Evolutionary conservation across 64 coral and sea anemone species (phyloP).

Genomic region (Hydrozoanthus tunicans): DNA sequence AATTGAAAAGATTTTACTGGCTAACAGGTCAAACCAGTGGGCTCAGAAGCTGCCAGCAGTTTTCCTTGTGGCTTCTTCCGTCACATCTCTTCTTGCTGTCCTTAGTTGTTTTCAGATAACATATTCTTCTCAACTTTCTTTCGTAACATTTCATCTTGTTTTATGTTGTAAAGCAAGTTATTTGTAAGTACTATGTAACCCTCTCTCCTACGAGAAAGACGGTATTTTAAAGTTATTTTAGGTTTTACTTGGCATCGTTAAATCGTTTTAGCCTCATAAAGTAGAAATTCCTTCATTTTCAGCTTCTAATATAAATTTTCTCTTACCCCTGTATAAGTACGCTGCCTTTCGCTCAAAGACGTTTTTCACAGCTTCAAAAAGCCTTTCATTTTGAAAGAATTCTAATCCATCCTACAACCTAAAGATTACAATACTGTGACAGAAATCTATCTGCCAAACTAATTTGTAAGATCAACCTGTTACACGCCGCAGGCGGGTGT

Average conservation of each 20-base stretch:
- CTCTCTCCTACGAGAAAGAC: background rate
- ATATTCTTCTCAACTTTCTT: background rate
- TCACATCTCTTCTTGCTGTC: background rate
- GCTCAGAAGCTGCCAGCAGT: background rate
- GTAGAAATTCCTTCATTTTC: background rate
- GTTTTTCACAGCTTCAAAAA: background rate
- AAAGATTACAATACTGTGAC: background rate
- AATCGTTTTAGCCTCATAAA: background rate
- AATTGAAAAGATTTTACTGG: background rate
- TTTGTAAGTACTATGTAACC: background rate
- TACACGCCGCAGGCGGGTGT: constrained; percentile 1
- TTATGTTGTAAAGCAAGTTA: background rate
- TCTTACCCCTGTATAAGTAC: background rate
- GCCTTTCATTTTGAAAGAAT: background rate
- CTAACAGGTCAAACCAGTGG: background rate
- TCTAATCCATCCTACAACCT: background rate
- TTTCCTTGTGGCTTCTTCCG: background rate
- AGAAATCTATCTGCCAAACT: background rate
- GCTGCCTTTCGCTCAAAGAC: too few species aligned
- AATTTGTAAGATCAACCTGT: background rate
- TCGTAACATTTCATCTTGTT: background rate
- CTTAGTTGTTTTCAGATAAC: background rate
- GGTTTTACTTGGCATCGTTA: background rate
- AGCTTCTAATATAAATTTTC: background rate
- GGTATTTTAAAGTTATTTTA: background rate